Evolutionary conservation across 2,888 invertebrate species (phyloP).

Genomic region (Hypercompe scribonia): DNA sequence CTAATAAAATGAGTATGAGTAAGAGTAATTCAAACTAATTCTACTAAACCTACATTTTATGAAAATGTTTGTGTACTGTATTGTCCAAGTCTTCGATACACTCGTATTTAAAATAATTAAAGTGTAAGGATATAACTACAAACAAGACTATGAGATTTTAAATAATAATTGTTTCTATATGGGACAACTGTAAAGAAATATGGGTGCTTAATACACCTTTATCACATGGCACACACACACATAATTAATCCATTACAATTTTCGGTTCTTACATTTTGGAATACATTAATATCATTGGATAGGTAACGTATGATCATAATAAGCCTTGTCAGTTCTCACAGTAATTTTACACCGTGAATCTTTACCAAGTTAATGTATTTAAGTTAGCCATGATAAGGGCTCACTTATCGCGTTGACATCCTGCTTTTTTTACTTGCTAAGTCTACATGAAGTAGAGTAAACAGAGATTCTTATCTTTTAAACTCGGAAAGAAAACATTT

Average conservation of each 20-base stretch:
- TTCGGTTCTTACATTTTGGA: slow-evolving; percentile 35
- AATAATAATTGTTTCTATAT: too few species aligned
- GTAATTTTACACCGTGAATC: slow-evolving; percentile 40
- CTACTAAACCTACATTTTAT: too few species aligned
- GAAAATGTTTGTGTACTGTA: neutral
- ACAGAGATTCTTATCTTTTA: slow-evolving; percentile 73
- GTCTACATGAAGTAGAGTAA: slow-evolving; percentile 73
- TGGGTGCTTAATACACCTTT: too few species aligned
- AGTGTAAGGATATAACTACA: too few species aligned
- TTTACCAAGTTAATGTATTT: slow-evolving; percentile 40
- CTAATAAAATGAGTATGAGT: too few species aligned
- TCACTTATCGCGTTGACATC: slow-evolving; percentile 71
- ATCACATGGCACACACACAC: too few species aligned
- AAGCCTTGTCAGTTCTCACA: slow-evolving; percentile 22
- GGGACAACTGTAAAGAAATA: too few species aligned
- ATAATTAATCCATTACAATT: slow-evolving; percentile 43
- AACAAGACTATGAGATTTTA: too few species aligned
- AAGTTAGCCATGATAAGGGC: slow-evolving; percentile 55
- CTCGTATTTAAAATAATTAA: too few species aligned
- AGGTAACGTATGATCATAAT: slow-evolving; percentile 20
- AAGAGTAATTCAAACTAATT: neutral
- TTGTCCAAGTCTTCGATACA: too few species aligned
- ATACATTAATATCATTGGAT: slow-evolving; percentile 20
- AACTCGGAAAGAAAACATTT: slow-evolving; percentile 66
- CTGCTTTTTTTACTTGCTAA: slow-evolving; percentile 74